phyloP scores from a whole-genome alignment of 2,888 invertebrate genomes.

The Melolontha melolontha region DNA sequence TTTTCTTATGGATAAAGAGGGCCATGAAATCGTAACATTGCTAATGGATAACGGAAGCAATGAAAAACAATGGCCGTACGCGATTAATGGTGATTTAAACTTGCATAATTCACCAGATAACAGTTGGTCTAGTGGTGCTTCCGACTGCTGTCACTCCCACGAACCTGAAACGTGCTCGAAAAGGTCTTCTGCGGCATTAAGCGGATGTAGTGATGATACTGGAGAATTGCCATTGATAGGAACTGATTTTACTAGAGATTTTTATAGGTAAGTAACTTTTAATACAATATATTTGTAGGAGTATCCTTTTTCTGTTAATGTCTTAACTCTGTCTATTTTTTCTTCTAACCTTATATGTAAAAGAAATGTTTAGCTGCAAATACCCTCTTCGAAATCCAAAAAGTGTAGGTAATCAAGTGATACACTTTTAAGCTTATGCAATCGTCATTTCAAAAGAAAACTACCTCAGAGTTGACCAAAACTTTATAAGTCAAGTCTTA shows the following conservation, averaged over 20 bases:
- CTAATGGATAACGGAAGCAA: conserved; percentile 66
- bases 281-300: background rate
- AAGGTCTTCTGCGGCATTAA: conserved; percentile 76
- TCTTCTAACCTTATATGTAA: too few relatives aligned
- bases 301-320: background rate
- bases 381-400: too few relatives aligned
- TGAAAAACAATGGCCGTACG: conserved; percentile 77
- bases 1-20: conserved; percentile 76
- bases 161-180: conserved; percentile 74
- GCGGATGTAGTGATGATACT: conserved; percentile 73
- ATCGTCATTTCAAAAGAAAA: too few relatives aligned
- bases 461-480: too few relatives aligned
- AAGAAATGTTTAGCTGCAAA: too few relatives aligned
- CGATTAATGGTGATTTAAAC: conserved; percentile 58
- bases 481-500: too few relatives aligned
- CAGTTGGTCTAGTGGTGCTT: conserved; percentile 69
- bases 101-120: conserved; percentile 69
- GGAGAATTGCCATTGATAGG: conserved; percentile 75
- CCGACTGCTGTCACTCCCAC: conserved; percentile 64
- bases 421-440: too few relatives aligned
- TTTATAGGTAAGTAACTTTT: conserved; percentile 68
- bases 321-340: too few relatives aligned
- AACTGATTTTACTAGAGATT: conserved; percentile 82
- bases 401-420: too few relatives aligned
- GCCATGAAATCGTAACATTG: conserved; percentile 72